These are phyloP conservation scores for Lagodon rhomboides DNA, from an alignment of 2,797 vertebrate genomes.

Conservation along the genomic window DNA sequence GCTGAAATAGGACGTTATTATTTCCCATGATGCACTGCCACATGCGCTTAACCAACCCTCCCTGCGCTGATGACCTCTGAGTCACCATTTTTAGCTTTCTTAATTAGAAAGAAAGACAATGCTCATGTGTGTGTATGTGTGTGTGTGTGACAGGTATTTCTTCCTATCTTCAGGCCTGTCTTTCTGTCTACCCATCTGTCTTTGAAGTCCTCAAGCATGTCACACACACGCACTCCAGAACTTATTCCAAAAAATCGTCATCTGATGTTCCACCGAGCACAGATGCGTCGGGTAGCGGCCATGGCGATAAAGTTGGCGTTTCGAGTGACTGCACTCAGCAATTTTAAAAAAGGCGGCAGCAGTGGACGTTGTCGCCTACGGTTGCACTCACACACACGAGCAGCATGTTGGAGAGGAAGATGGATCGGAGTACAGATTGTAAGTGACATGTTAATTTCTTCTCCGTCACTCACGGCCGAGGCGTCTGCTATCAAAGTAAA, in stretches of 20 bases:
- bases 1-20: conserved; percentile 55
- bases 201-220: conserved; percentile 41
- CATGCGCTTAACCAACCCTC: conserved; percentile 44
- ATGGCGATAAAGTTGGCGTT: conserved; percentile 78
- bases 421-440: conserved; percentile 87
- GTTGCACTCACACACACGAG: conserved; percentile 42
- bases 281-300: conserved; percentile 52
- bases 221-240: conserved; percentile 22
- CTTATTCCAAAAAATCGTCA: conserved; percentile 62
- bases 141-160: conserved; percentile 33
- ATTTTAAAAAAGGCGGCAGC: conserved; percentile 71
- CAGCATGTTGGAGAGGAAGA: conserved; percentile 78
- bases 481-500: conserved; percentile 82
- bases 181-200: conserved; percentile 31
- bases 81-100: conserved; percentile 33
- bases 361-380: conserved; percentile 31
- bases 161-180: conserved; percentile 34
- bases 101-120: conserved; percentile 27
- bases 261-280: conserved; percentile 74
- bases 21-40: conserved; percentile 61
- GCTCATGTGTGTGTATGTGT: conserved; percentile 2
- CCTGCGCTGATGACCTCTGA: conserved; percentile 26
- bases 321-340: conserved; percentile 80
- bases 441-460: conserved; percentile 91
- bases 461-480: conserved; percentile 84